These are phyloP conservation scores for Drosophila buzzatii DNA, from an alignment of 2,888 invertebrate genomes.

Conservation along the genomic window DNA sequence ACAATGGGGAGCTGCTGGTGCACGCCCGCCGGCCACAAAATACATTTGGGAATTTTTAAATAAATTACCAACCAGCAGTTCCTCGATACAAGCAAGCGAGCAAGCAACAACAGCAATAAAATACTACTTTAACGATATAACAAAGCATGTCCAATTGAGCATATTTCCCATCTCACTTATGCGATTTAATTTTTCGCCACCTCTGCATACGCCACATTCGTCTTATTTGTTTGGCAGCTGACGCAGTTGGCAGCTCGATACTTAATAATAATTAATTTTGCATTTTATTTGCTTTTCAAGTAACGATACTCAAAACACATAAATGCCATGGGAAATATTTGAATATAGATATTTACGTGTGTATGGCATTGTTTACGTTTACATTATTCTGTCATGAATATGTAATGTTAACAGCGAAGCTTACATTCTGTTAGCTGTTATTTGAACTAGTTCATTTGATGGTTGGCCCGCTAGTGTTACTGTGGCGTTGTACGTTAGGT, in stretches of 20 bases:
- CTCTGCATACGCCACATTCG: constrained; percentile 3
- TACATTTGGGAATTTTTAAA: constrained; percentile 31
- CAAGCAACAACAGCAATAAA: constrained; percentile 11
- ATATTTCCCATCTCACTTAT: constrained; percentile 31
- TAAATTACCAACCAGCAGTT: constrained; percentile 22
- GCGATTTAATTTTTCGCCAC: constrained; percentile 14
- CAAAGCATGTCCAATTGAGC: constrained; percentile 18
- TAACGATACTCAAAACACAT: neutral
- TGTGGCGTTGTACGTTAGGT: constrained; percentile 37
- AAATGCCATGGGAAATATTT: constrained; percentile 6
- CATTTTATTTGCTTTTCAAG: neutral
- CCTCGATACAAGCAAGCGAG: constrained; percentile 2
- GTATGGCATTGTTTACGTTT: constrained; percentile 2
- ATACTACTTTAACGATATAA: constrained; percentile 6
- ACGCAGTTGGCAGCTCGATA: neutral
- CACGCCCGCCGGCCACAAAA: constrained; percentile 27
- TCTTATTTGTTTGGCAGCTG: neutral
- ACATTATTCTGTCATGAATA: constrained; percentile 7
- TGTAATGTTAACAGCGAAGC: constrained; percentile 5
- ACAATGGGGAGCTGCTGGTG: constrained; percentile 34
- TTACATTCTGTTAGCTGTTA: neutral
- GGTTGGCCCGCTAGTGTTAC: fast-evolving
- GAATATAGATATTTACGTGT: neutral
- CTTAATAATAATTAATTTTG: neutral
- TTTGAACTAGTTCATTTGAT: constrained; percentile 11